Conservation (phyloP, 2,888 invertebrate genomes). For the Saturnia japonica region DNA sequence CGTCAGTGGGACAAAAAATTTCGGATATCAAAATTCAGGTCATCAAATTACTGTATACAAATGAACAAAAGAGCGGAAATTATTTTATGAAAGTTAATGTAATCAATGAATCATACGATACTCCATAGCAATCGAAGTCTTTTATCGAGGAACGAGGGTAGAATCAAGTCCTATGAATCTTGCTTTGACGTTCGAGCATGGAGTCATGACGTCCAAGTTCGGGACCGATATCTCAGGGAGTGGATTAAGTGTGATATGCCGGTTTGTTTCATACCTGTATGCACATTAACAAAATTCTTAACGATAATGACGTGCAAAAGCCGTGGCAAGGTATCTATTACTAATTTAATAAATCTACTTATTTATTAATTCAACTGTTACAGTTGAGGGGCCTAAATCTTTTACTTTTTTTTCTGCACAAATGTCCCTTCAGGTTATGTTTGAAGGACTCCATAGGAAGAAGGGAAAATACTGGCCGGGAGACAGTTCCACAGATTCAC, state of each 20-base stretch:
- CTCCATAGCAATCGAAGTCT: slow-evolving; percentile 43
- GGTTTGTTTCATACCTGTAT: slow-evolving; percentile 53
- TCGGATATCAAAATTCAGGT: slow-evolving; percentile 52
- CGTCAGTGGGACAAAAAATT: slow-evolving; percentile 21
- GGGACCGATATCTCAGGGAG: slow-evolving; percentile 64
- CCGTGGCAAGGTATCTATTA: slow-evolving; percentile 50
- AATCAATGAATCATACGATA: slow-evolving; percentile 59
- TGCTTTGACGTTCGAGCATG: slow-evolving; percentile 80
- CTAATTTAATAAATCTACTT: neutral
- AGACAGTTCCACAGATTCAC: no score
- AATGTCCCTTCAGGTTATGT: no score
- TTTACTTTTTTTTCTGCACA: no score
- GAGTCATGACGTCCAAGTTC: slow-evolving; percentile 67
- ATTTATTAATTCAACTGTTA: no score
- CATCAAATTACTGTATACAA: slow-evolving; percentile 26
- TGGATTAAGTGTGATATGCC: slow-evolving; percentile 74
- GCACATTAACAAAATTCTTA: slow-evolving; percentile 49
- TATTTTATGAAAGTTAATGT: slow-evolving; percentile 27
- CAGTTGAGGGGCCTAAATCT: no score
- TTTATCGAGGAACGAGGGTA: slow-evolving; percentile 75
- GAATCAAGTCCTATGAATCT: slow-evolving; percentile 78
- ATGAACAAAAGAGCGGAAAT: slow-evolving; percentile 39
- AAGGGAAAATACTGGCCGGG: no score
- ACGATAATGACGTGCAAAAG: slow-evolving; percentile 58
- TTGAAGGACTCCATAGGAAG: no score